phyloP scores from a whole-genome alignment of 2,888 invertebrate species.

The Lycaena phlaeas region DNA sequence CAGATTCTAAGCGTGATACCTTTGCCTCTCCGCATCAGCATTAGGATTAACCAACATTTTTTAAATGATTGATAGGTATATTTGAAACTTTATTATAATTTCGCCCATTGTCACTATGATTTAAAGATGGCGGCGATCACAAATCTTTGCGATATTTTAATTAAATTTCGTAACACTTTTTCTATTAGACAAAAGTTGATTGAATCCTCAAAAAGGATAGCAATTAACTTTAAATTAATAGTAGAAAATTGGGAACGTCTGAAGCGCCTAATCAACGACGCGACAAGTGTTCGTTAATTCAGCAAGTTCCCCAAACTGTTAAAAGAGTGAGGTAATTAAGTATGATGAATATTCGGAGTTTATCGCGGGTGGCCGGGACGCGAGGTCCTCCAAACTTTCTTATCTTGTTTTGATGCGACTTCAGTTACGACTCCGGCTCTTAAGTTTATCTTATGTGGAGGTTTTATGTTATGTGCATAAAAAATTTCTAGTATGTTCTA shows the following conservation, averaged over 20 bases:
- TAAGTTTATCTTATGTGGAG: neutral
- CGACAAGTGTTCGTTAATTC: conserved; percentile 52
- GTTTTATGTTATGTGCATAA: conserved; percentile 3
- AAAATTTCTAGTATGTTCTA: neutral
- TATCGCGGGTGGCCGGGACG: conserved; percentile 51
- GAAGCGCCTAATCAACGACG: conserved; percentile 41
- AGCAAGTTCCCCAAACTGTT: conserved; percentile 48
- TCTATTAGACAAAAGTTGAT: too few species aligned
- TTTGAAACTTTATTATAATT: too few species aligned
- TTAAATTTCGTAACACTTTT: too few species aligned
- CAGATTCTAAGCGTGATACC: too few species aligned
- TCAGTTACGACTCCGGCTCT: conserved; percentile 1
- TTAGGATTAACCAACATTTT: too few species aligned
- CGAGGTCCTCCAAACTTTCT: conserved; percentile 31
- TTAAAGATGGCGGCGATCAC: too few species aligned
- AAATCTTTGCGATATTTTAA: too few species aligned
- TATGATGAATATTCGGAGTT: conserved; percentile 65
- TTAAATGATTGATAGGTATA: too few species aligned
- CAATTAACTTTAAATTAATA: conserved; percentile 2
- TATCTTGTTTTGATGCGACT: conserved; percentile 10
- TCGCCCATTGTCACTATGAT: too few species aligned
- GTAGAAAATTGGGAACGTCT: conserved; percentile 11
- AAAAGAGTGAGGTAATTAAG: conserved; percentile 64
- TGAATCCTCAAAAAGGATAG: neutral
- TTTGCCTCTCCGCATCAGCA: too few species aligned